Base-by-base conservation (phyloP, 1,140 invertebrate species). In the Pectinophora gossypiella region DNA sequence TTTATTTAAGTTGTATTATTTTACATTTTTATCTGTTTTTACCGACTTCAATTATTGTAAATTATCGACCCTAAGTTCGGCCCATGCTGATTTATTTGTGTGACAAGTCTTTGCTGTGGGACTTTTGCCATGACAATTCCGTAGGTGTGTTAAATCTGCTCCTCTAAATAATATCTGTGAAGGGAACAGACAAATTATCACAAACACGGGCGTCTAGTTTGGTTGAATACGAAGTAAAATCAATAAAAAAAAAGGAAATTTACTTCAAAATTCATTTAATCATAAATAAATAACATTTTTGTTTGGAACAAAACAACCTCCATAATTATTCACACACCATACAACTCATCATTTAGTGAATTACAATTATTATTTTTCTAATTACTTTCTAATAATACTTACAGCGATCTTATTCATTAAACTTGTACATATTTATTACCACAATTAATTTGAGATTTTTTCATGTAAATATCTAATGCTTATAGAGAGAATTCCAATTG, bases 211-310 rank as follows among this genome's bases (percentile, higher is more conserved):
- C n/a, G n/a, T n/a, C n/a, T n/a, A n/a, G n/a, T n/a, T n/a, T n/a
- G n/a, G n/a, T n/a, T n/a, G n/a, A n/a, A n/a, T n/a, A n/a, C n/a
- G n/a, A n/a, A n/a, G n/a, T n/a, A n/a, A n/a, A n/a, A n/a, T n/a
- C n/a, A n/a, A n/a, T n/a, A n/a, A 23, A 6, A 40, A 40, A 40
- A 40, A 1, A 18, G 6, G 2, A 2, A 1, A 40, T 3, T 51
- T 79, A 79, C 73, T 84, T 84, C 67, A 86, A 86, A 86, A 84
- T 78, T 84, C 72, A 75, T 86, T 86, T 86, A 86, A 77, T 86
- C 79, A 86, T 86, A 86, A 86, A 86, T 86, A 86, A 86, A 86
- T 86, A 86, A 85, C 80, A 85, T 83, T 86, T 62, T 85, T 82
- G 79, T 83, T 85, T 85, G 77, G 76, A 86, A 85, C 79, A 85